These are phyloP conservation scores for Basileuterus tristriatus DNA, from an alignment of 2,797 vertebrate genomes.

Conservation along the genomic window DNA sequence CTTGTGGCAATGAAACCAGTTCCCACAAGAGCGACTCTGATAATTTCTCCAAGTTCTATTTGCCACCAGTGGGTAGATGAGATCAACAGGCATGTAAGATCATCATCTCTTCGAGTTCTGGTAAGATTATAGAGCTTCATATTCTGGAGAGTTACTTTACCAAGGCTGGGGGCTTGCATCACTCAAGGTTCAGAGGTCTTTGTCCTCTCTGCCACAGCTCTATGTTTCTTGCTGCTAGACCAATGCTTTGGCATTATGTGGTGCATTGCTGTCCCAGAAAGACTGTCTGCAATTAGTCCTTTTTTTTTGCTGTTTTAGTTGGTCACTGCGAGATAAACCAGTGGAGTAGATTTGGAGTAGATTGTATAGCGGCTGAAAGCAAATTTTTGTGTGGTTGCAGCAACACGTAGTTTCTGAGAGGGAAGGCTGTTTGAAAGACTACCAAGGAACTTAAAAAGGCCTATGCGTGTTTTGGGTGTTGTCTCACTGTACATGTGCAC, in stretches of 20 bases:
- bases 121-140: constrained; percentile 74
- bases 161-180: fast-evolving
- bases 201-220: background rate
- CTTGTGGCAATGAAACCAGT: constrained; percentile 97
- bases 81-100: constrained; percentile 92
- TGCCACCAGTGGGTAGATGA: constrained; percentile 99
- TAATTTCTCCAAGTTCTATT: constrained; percentile 97
- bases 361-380: background rate
- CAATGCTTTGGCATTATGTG: background rate
- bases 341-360: background rate
- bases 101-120: constrained; percentile 91
- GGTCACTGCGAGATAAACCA: background rate
- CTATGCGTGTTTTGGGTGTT: background rate
- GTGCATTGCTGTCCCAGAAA: background rate
- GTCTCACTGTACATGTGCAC: background rate
- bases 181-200: background rate
- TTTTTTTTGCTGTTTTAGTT: background rate
- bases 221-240: background rate
- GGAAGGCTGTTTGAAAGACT: background rate
- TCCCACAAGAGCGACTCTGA: constrained; percentile 92
- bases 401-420: background rate
- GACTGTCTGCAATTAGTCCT: background rate
- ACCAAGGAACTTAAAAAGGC: background rate
- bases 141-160: background rate
- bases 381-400: background rate